These are phyloP conservation scores for Etheostoma perlongum DNA, from an alignment of 2,797 vertebrate species.

Conservation along the genomic window DNA sequence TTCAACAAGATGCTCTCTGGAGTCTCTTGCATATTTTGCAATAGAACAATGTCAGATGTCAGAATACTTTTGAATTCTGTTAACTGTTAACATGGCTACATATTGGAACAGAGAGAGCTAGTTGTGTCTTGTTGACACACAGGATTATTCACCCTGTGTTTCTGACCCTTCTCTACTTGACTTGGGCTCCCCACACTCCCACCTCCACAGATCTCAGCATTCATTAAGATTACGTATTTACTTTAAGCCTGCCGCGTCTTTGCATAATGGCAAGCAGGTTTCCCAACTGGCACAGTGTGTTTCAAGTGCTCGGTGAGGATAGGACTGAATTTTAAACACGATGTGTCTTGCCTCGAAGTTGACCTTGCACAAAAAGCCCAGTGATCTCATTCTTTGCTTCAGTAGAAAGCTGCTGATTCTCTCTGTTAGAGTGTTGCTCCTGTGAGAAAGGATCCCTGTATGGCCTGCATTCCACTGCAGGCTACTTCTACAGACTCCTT, in stretches of 20 bases:
- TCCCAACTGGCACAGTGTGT: conserved; percentile 73
- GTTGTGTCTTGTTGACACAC: conserved; percentile 83
- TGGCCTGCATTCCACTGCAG: conserved; percentile 84
- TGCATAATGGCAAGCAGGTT: conserved; percentile 83
- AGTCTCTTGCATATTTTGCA: conserved; percentile 51
- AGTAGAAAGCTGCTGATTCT: conserved; percentile 85
- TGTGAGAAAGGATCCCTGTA: conserved; percentile 79
- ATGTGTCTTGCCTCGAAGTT: conserved; percentile 77
- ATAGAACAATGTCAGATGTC: conserved; percentile 67
- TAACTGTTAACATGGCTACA: conserved; percentile 79
- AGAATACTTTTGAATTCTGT: conserved; percentile 63
- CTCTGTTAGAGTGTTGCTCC: conserved; percentile 80
- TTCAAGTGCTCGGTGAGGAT: conserved; percentile 77
- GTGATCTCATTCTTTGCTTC: conserved; percentile 87
- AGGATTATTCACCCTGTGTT: conserved; percentile 85
- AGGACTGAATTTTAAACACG: conserved; percentile 84
- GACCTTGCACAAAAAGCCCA: conserved; percentile 85
- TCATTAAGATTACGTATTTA: conserved; percentile 86
- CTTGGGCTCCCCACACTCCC: conserved; percentile 75
- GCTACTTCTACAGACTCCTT: conserved; percentile 76
- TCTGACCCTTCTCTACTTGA: conserved; percentile 84
- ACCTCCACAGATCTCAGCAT: conserved; percentile 80
- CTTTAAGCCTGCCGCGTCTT: conserved; percentile 81
- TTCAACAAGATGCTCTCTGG: conserved; percentile 35
- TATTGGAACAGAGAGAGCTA: conserved; percentile 67